phyloP scores from a whole-genome alignment of 2,797 vertebrate genomes.

The Arvicola amphibius region DNA sequence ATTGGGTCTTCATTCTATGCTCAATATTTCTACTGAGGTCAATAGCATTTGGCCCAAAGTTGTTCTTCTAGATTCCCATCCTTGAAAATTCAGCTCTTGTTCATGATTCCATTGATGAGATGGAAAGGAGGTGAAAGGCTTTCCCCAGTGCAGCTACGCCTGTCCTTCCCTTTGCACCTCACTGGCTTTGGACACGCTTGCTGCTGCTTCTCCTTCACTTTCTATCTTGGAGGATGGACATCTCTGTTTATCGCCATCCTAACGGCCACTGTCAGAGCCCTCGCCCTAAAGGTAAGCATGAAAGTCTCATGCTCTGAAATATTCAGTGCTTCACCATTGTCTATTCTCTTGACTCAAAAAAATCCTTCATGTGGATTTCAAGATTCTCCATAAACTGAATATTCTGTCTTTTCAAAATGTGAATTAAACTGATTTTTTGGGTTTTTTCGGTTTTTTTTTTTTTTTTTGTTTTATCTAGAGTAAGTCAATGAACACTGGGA shows the following conservation, averaged over 20 bases:
- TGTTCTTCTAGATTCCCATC: not conserved
- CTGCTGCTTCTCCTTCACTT: not conserved
- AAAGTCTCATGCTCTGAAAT: not conserved
- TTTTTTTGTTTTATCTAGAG: not conserved
- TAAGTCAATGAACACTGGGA: not conserved
- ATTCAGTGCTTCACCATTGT: not conserved
- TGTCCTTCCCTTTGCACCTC: not conserved
- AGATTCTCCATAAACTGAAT: not conserved
- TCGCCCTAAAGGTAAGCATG: not conserved
- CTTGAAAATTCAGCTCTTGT: not conserved
- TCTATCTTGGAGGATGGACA: not conserved
- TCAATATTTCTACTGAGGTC: not conserved
- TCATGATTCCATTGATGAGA: not conserved
- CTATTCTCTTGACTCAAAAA: not conserved
- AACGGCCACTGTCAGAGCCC: not conserved
- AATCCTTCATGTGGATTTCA: constrained; percentile 4
- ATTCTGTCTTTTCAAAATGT: constrained; percentile 9
- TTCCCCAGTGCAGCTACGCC: not conserved
- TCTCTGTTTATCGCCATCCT: not conserved
- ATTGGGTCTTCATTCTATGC: not conserved
- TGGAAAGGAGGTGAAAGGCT: not conserved
- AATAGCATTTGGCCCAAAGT: not conserved
- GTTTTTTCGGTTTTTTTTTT: too few relatives aligned
- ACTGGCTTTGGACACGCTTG: not conserved
- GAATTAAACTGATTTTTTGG: not conserved